Base-by-base conservation (phyloP, 1,140 invertebrate species). In the Heliconius melpomene region DNA sequence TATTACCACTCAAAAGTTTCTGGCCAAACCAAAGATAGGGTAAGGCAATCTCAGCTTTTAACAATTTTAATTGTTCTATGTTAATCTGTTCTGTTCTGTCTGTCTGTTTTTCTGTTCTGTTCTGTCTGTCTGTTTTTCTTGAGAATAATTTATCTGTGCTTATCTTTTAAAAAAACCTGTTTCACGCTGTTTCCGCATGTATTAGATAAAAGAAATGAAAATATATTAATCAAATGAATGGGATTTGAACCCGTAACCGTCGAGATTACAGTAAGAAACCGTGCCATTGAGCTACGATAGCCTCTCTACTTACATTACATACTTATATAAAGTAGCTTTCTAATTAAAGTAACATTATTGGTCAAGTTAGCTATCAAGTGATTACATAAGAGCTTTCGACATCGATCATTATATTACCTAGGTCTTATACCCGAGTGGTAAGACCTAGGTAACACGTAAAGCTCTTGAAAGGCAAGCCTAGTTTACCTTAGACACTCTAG, bases 1-100 rank as follows among this genome's bases (percentile, higher is more conserved):
- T 77, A 77, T 72, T 77, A 70, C 75, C 75, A 40, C 70, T 77
- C 75, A 72, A 72, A 77, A 77, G 54, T 77, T 77, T 71, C 57
- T 20, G 60, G 60, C 26, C 26, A 66, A 66, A 29, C 60, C 26
- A 13, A 26, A 66, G 60, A 66, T 66, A 66, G 60, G 60, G 23
- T n/a, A n/a, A 5, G 5, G 32, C 54, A 29, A 66, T 66, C 60
- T 5, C 23, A 66, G 60, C n/a, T 66, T 26, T 66, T 16, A n/a
- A 3, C 23, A 26, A 1, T 66, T 66, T 66, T 66, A 66, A 66
- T 66, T 66, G 60, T 66, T 57, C 60, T 29, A 66, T 66, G 60
- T 66, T 29, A 66, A 66, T 66, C 13, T n/a, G n/a, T n/a, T n/a
- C n/a, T n/a, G n/a, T n/a, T n/a, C n/a, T n/a, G n/a, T n/a, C n/a